Base-by-base conservation (phyloP, 2,888 invertebrate species). In the Orthosia cruda region DNA sequence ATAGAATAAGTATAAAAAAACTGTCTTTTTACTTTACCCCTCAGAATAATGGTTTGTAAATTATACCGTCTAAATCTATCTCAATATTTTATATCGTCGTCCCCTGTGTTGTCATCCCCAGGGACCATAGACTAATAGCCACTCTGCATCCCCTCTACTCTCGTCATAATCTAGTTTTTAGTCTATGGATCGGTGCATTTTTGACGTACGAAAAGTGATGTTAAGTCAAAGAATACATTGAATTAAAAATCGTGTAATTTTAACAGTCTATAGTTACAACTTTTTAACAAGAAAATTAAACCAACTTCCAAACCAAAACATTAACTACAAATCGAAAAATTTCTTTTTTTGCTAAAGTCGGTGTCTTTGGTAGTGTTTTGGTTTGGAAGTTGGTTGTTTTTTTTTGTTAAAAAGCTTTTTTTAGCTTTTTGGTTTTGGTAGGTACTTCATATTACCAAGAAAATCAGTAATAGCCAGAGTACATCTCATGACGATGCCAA, bases 91-190 rank as follows among this genome's bases (percentile, higher is more conserved):
- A 71, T 68, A 69, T n/a, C 26, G 4, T 15, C 57, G 68, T 57
- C 82, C 80, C 75, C 70, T 76, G 49, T 63, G 18, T 50, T 65
- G 83, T 82, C 83, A 83, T 83, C 83, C 80, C 83, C 86, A 89
- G 85, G 64, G 74, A 69, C 55, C 65, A 80, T 74, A 82, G 81
- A 89, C 87, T 83, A 88, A 84, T 75, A 65, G 80, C 65, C 65
- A 77, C 77, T 80, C 77, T 79, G 62, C 57, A 77, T 77, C 71
- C 82, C 74, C 76, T 62, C 40, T 63, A 54, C 61, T 57, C 52
- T 61, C 26, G 11, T 71, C 26, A 54, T 74, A 66, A 74, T 79
- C 62, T 65, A 74, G 58, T 76, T 83, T 81, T 74, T 65, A 23
- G 47, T 52, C 23, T 26, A 79, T 62, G 23, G 61, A 20, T 62